These are phyloP conservation scores for Hemibagrus guttatus DNA, from an alignment of 2,797 vertebrate species.

Conservation along the genomic window DNA sequence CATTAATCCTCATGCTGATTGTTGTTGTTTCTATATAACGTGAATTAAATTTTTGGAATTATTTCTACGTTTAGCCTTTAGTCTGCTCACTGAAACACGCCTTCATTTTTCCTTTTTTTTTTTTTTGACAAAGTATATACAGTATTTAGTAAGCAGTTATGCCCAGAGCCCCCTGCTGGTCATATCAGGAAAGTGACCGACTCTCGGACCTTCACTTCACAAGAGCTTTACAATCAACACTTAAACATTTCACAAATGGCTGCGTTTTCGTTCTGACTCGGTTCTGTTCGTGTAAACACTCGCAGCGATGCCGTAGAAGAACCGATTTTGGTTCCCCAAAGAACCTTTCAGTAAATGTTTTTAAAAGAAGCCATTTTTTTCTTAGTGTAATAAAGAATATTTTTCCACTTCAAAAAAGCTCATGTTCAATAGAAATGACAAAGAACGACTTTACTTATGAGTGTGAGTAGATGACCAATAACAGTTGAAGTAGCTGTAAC, in stretches of 20 bases:
- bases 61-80: neutral
- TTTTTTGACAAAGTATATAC: neutral
- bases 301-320: no score
- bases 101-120: neutral
- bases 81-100: neutral
- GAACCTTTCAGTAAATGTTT: no score
- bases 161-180: slow-evolving; percentile 80
- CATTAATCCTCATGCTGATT: neutral
- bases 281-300: neutral
- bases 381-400: no score
- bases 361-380: no score
- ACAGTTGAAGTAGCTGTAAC: neutral
- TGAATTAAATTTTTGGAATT: neutral
- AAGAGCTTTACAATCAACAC: neutral
- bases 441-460: no score
- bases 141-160: slow-evolving; percentile 37
- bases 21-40: neutral
- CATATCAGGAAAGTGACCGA: slow-evolving; percentile 53
- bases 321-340: no score
- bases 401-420: no score
- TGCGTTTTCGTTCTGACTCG: neutral
- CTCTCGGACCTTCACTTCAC: neutral
- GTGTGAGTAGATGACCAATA: neutral
- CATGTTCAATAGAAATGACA: no score
- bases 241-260: neutral